phyloP scores from a whole-genome alignment of 2,113 vertebrate genomes.

The Daphoenositta chrysoptera region DNA sequence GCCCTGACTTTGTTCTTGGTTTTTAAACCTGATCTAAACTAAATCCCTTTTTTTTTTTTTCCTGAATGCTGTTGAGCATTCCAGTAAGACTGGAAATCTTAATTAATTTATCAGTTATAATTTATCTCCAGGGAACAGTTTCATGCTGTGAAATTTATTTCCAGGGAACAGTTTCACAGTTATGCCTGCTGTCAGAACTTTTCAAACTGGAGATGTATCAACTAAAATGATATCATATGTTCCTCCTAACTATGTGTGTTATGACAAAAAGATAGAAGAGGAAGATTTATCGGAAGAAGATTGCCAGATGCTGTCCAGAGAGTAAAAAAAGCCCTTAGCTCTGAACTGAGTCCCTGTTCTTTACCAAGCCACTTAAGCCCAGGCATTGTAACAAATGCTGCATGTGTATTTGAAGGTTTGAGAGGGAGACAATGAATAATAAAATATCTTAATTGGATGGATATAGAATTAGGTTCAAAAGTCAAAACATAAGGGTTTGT shows the following conservation, averaged over 20 bases:
- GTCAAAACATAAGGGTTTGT: background rate
- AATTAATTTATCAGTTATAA: background rate
- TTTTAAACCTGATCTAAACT: background rate
- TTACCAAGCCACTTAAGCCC: background rate
- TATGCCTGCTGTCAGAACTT: background rate
- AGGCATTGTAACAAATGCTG: background rate
- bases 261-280: background rate
- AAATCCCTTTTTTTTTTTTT: background rate
- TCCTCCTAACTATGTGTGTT: background rate
- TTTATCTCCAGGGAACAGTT: background rate
- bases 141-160: background rate
- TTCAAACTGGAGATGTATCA: background rate
- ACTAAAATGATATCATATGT: background rate
- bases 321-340: background rate
- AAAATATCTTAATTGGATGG: background rate
- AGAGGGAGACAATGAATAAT: background rate
- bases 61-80: background rate
- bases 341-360: background rate
- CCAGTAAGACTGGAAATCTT: background rate
- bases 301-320: background rate
- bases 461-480: background rate
- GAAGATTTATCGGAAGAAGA: background rate
- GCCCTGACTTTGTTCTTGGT: background rate
- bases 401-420: background rate
- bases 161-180: background rate